Percentiles rank a stretch among this genome's conserved stretches.
Evolutionary conservation across 2,888 invertebrate species (phyloP).

Genomic region (Lysandra bellargus): DNA sequence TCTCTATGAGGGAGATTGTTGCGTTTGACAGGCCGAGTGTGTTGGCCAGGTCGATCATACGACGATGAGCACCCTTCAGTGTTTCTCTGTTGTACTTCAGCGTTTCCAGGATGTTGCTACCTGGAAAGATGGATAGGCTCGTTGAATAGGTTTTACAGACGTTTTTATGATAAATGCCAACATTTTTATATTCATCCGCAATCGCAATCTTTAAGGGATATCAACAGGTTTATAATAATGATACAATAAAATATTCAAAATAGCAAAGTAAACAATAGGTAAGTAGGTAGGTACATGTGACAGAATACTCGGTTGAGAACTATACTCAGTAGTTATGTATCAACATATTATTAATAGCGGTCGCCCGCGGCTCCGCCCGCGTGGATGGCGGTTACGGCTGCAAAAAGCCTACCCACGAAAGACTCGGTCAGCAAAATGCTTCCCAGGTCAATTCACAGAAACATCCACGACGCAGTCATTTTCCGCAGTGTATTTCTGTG

Average conservation of each 20-base stretch:
- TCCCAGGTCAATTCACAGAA: too few species aligned
- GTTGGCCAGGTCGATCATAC: slow-evolving; percentile 93
- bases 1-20: slow-evolving; percentile 95
- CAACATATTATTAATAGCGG: not conserved
- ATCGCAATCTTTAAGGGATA: not conserved
- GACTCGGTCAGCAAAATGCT: too few species aligned
- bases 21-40: slow-evolving; percentile 96
- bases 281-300: too few species aligned
- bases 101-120: slow-evolving; percentile 87
- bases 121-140: slow-evolving; percentile 58
- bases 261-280: not conserved
- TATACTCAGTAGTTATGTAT: not conserved
- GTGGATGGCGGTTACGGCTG: too few species aligned
- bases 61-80: slow-evolving; percentile 91
- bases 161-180: too few species aligned
- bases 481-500: too few species aligned
- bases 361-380: too few species aligned
- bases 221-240: not conserved
- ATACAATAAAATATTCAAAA: not conserved
- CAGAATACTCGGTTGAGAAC: not conserved
- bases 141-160: not conserved
- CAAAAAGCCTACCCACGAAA: too few species aligned
- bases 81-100: slow-evolving; percentile 90
- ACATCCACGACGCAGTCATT: too few species aligned
- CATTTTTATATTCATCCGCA: too few species aligned